Percentiles rank a stretch among this genome's conserved stretches.
Evolutionary conservation across 37 sponge, comb jelly and placozoan genomes (phyloP).

Genomic region (Sycon ciliatum): DNA sequence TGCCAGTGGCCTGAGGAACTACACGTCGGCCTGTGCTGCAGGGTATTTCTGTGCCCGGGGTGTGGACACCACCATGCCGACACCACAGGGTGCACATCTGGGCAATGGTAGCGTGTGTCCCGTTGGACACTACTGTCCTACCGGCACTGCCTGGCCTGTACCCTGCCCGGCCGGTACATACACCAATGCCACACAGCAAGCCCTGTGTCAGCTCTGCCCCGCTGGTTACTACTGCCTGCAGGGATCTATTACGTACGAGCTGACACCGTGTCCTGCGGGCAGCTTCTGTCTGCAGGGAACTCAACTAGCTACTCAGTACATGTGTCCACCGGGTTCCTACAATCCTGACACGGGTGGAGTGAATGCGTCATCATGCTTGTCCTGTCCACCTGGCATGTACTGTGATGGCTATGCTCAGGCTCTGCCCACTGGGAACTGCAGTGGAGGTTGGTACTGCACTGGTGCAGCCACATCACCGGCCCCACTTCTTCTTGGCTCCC

Average conservation of each 20-base stretch:
- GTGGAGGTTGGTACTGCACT: neutral
- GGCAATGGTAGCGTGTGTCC: neutral
- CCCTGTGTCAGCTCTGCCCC: neutral
- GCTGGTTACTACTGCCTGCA: slow-evolving; percentile 31
- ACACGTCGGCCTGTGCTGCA: neutral
- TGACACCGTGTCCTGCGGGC: slow-evolving; percentile 12
- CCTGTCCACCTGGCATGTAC: neutral
- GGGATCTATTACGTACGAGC: neutral
- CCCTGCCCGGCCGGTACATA: neutral
- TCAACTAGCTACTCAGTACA: neutral
- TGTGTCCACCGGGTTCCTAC: neutral
- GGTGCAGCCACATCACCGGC: neutral
- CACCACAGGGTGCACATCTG: neutral
- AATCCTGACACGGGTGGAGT: neutral
- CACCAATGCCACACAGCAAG: neutral
- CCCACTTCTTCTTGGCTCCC: too few species aligned
- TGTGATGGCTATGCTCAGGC: neutral
- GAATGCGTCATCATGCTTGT: neutral
- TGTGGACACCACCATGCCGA: neutral
- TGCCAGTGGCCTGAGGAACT: neutral
- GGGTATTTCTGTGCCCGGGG: neutral
- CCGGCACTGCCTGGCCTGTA: neutral
- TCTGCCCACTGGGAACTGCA: neutral
- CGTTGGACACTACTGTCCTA: neutral
- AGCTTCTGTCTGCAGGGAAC: slow-evolving; percentile 15